These are phyloP conservation scores for Pachyramphus minor DNA, from an alignment of 2,113 vertebrate genomes.

Conservation along the genomic window DNA sequence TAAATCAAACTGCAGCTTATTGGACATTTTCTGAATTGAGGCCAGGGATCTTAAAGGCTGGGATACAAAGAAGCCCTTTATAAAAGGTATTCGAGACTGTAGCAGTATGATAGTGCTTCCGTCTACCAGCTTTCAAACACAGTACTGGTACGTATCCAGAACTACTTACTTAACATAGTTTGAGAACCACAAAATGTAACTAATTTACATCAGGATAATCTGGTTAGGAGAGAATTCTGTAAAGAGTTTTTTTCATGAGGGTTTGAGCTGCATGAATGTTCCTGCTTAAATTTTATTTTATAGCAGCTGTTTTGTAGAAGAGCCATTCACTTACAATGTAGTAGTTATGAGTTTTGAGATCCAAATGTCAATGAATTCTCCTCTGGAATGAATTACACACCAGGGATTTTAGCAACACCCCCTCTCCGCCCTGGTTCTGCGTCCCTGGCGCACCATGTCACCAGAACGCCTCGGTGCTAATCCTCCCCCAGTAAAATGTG, in stretches of 20 bases:
- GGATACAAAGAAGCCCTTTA: slow-evolving; percentile 50
- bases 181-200: background rate
- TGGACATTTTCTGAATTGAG: slow-evolving; percentile 34
- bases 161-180: background rate
- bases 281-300: slow-evolving; percentile 23
- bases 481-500: background rate
- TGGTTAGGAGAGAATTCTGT: background rate
- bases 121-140: background rate
- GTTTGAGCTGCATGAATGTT: background rate
- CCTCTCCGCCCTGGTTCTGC: background rate
- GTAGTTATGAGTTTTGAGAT: background rate
- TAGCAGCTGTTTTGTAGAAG: background rate
- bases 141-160: background rate
- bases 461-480: slow-evolving; percentile 3
- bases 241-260: background rate
- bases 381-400: slow-evolving; percentile 23
- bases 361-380: slow-evolving; percentile 37
- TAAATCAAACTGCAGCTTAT: slow-evolving; percentile 42
- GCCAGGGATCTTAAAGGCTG: slow-evolving; percentile 44
- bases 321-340: background rate
- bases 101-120: background rate
- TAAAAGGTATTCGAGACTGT: slow-evolving; percentile 12
- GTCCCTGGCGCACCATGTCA: background rate
- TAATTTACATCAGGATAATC: background rate
- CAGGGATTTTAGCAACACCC: background rate